phyloP scores from a whole-genome alignment of 2,888 invertebrate genomes.

The Caenorhabditis sp. region DNA sequence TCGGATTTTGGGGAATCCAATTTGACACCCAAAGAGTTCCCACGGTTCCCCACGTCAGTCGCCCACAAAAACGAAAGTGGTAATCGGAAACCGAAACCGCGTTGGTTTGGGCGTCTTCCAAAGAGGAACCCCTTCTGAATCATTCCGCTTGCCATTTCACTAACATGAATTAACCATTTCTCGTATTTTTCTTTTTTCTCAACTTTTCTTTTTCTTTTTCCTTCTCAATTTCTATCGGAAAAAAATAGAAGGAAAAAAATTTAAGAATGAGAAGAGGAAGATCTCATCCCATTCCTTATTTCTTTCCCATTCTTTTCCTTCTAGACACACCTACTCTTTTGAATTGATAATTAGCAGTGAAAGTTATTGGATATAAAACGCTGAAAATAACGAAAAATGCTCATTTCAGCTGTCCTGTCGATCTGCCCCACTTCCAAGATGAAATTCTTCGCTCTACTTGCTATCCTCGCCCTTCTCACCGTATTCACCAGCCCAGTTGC shows the following conservation, averaged over 20 bases:
- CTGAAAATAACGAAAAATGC: constrained; percentile 20
- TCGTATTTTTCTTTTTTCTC: background rate
- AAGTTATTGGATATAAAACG: constrained; percentile 28
- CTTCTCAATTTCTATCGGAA: background rate
- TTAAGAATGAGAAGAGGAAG: too few species aligned
- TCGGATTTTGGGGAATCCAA: too few species aligned
- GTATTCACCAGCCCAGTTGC: constrained; percentile 6
- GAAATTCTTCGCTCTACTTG: constrained; percentile 35
- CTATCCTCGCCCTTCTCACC: constrained; percentile 12
- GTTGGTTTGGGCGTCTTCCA: background rate
- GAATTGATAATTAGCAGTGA: constrained; percentile 23
- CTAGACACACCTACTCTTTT: background rate
- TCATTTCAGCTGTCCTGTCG: constrained; percentile 20
- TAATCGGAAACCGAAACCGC: constrained; percentile 49
- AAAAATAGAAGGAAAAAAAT: too few species aligned
- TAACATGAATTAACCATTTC: constrained; percentile 28
- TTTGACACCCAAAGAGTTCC: constrained; percentile 12
- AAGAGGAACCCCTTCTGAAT: constrained; percentile 10
- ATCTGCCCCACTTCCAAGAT: background rate
- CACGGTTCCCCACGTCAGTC: constrained; percentile 53
- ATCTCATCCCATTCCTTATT: too few species aligned
- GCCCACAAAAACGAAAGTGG: constrained; percentile 51
- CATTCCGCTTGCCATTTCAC: constrained; percentile 1
- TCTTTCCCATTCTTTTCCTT: background rate
- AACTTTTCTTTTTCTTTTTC: background rate